Evolutionary conservation across 2,888 invertebrate genomes (phyloP).

Genomic region (Agrochola litura): DNA sequence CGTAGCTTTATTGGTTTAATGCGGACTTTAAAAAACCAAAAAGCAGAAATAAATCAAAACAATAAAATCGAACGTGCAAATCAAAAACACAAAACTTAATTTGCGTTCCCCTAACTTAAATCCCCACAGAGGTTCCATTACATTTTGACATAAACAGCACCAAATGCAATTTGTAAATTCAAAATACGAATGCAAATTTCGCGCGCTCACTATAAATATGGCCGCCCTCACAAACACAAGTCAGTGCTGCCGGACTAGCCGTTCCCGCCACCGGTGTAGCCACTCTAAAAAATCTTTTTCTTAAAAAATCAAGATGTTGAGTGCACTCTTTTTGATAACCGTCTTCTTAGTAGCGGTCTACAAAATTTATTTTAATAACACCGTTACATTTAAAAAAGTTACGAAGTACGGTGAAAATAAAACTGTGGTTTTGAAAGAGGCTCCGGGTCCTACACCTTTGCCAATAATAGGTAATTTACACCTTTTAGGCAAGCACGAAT

Average conservation of each 20-base stretch:
- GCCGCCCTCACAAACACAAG: conserved; percentile 22
- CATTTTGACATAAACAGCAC: conserved; percentile 13
- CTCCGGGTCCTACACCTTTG: conserved; percentile 92
- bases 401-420: conserved; percentile 74
- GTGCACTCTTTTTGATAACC: conserved; percentile 80
- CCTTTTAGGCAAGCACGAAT: conserved; percentile 91
- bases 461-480: conserved; percentile 94
- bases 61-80: conserved; percentile 17
- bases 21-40: not conserved
- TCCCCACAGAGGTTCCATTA: not conserved
- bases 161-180: conserved; percentile 58
- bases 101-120: conserved; percentile 5
- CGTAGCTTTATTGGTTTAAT: not conserved
- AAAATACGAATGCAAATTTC: conserved; percentile 72
- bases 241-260: conserved; percentile 75
- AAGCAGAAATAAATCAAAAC: not conserved
- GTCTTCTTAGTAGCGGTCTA: conserved; percentile 77
- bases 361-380: conserved; percentile 77
- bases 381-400: conserved; percentile 71
- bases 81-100: not conserved
- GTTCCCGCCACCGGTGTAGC: conserved; percentile 83
- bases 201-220: conserved; percentile 72
- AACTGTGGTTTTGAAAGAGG: conserved; percentile 77
- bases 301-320: conserved; percentile 83
- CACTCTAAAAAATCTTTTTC: conserved; percentile 83